These are phyloP conservation scores for Sebastes steindachneri DNA, from an alignment of 2,797 vertebrate species.

Conservation along the genomic window DNA sequence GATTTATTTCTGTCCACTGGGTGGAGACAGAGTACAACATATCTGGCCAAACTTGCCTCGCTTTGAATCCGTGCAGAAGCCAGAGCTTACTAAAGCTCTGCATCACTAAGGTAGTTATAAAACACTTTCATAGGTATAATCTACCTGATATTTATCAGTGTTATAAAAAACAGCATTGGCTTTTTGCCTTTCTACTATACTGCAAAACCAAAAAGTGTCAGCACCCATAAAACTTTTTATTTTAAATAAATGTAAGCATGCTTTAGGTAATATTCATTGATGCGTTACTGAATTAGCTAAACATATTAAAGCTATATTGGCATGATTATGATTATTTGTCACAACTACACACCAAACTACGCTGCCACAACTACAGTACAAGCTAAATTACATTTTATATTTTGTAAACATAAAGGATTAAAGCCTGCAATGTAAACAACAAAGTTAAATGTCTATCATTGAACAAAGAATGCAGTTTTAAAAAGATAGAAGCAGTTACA, in stretches of 20 bases:
- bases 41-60: constrained; percentile 31
- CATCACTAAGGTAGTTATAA: not conserved
- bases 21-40: constrained; percentile 81
- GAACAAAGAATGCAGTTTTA: not conserved
- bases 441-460: not conserved
- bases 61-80: not conserved
- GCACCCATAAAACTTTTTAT: not conserved
- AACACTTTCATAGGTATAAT: not conserved
- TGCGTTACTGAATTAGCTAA: not conserved
- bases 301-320: not conserved
- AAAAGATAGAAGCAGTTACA: constrained; percentile 26
- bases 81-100: not conserved
- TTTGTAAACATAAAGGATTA: not conserved
- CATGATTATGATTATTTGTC: not conserved
- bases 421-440: not conserved
- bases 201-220: not conserved
- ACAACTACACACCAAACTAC: not conserved
- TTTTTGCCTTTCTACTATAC: not conserved
- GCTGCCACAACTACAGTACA: not conserved
- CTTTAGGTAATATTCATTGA: not conserved
- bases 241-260: not conserved
- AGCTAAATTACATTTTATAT: not conserved
- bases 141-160: not conserved
- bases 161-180: not conserved
- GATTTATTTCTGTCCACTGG: constrained; percentile 61